Evolutionary conservation across 2,888 invertebrate species (phyloP), one percentile per base, ranked within the genome.

Genomic region (Lepidochitona cinerea): DNA sequence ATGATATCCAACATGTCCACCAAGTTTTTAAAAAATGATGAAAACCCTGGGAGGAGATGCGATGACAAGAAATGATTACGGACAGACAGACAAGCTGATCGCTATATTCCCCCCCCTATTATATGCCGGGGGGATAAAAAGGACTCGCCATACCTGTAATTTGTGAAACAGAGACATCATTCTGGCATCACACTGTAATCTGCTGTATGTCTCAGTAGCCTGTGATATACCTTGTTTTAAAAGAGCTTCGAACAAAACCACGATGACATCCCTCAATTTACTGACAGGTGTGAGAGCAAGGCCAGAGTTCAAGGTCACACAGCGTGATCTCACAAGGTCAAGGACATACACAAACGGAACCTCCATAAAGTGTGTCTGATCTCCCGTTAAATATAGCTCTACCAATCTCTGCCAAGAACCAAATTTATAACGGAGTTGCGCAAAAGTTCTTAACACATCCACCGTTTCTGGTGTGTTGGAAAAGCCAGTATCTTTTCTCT

Each of bases 311-410:
- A 94, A 77, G 76, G 92, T 90, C 18, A 94, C 92, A 83, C 92
- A 89, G 79, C 93, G 91, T 74, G 87, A 90, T 32, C 92, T 91
- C 69, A 94, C 88, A 76, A 94, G 90, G 41, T 91, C 86, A 26
- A 93, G 90, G 77, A 94, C 93, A 77, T 92, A 88, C 75, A 91
- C 91, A 83, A 94, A 94, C 77, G 92, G 91, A 64, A 94, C 90
- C 85, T 89, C 79, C 72, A 93, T 87, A 81, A 75, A 88, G 0
- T 65, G 37, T 32, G 29, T 53, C 3, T 68, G 37, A n/a, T 69
- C 67, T 29, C 81, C 82, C n/a, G 75, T 68, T n/a, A 81, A 52
- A 76, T 84, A 84, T 37, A 72, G 68, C 1, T 70, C 71, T 0
- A 82, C 79, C 6, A 83, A 75, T 6, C 71, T 72, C 54, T 75